Evolutionary conservation across 2,113 vertebrate species (phyloP), one percentile per base, ranked within the genome.

Genomic region (Oriolus oriolus): DNA sequence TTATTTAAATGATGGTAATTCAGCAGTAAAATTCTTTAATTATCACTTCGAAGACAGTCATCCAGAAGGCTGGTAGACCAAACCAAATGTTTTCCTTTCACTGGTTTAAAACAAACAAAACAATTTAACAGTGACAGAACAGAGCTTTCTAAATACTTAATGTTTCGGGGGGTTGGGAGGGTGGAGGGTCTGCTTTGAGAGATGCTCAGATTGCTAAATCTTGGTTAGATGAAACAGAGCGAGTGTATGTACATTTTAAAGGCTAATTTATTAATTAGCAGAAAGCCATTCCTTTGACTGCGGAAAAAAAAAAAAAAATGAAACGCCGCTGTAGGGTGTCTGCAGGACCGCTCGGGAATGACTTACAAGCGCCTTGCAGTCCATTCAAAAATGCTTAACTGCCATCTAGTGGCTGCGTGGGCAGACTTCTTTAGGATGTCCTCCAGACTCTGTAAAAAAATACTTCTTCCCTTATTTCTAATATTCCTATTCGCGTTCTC

Each of bases 371-470:
- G 33, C 42, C 22, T 41, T 7, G 31, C 6, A 6, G 33, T 9
- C 28, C 14, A 14, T 81, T 77, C 22, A 89, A 64, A 97, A 96
- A 91, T 96, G 53, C 91, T 64, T 54, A 97, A 57, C 90, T 97
- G 97, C 97, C 97, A 97, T 79, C 98, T 98, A 98, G 97, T 91
- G 97, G 63, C 86, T 49, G 10, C 60, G 1, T 19, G 61, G 61
- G 14, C 19, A 3, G 6, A 26, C 30, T 50, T 37, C 53, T 56
- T 42, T 5, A 37, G 19, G 7, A 3, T 6, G 7, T 6, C 33
- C 78, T 77, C 61, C 42, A 52, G 42, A 31, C 18, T 28, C 21
- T 35, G 30, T 8, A 16, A 35, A 27, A 18, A 30, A 44, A 39
- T 3, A 13, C 1, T 42, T 53, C 24, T 60, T 44, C 30, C n/a